phyloP scores from a whole-genome alignment of 2,888 invertebrate genomes.

The Phortica magna region DNA sequence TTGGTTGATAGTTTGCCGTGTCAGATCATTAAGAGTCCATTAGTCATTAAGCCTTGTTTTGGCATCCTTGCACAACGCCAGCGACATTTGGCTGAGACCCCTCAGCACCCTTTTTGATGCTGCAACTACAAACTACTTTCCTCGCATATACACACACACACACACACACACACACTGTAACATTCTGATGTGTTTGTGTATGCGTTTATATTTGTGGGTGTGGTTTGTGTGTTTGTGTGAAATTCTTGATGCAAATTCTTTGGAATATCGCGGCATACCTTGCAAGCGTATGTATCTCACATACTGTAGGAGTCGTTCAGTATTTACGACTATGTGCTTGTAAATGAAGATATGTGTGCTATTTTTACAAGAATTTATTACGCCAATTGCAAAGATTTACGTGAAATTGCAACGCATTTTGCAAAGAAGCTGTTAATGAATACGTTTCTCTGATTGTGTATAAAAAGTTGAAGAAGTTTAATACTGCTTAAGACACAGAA shows the following conservation, averaged over 20 bases:
- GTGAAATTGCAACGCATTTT: not conserved
- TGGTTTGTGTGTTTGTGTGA: constrained; percentile 5
- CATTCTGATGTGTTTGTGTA: too few relatives aligned
- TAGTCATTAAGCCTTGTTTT: constrained; percentile 66
- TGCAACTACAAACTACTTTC: too few relatives aligned
- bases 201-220: not conserved
- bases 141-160: too few relatives aligned
- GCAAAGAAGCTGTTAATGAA: not conserved
- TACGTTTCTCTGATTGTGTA: not conserved
- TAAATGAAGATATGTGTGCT: constrained; percentile 28
- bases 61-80: not conserved
- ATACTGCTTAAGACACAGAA: too few relatives aligned
- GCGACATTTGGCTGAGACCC: not conserved
- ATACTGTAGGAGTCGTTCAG: not conserved
- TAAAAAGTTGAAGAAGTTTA: too few relatives aligned
- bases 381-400: constrained; percentile 22
- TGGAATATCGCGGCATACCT: constrained; percentile 1
- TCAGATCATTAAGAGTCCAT: constrained; percentile 75
- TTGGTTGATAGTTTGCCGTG: constrained; percentile 44
- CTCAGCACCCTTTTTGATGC: too few relatives aligned
- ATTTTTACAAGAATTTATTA: constrained; percentile 27
- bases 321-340: constrained; percentile 1
- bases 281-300: not conserved
- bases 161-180: too few relatives aligned
- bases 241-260: constrained; percentile 20